Evolutionary conservation across 30 jellyfish, hydroid and myxozoan genomes (phyloP).

Genomic region (Nemopilema nomurai): DNA sequence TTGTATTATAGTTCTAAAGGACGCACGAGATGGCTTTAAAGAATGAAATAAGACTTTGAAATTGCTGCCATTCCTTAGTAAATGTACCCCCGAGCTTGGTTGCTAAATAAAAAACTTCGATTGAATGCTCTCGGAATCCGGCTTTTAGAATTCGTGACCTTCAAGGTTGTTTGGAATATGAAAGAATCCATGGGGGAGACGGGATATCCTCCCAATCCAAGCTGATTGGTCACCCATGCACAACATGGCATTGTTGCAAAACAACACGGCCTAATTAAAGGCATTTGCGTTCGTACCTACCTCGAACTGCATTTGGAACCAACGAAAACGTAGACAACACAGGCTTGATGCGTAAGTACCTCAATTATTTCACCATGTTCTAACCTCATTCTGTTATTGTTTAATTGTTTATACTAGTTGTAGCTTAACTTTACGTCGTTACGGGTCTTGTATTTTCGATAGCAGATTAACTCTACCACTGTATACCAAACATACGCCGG

Average conservation of each 20-base stretch:
- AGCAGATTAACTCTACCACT: no score
- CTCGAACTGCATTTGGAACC: no score
- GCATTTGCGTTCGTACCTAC: not conserved
- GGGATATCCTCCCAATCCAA: not conserved
- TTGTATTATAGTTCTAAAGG: not conserved
- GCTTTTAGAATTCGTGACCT: not conserved
- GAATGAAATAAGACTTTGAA: not conserved
- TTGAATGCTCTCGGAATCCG: not conserved
- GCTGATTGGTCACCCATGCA: not conserved
- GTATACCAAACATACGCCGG: no score
- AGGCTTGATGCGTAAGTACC: no score
- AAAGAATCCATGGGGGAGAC: not conserved
- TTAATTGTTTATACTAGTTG: no score
- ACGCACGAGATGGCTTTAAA: not conserved
- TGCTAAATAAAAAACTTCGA: not conserved
- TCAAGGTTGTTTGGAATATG: not conserved
- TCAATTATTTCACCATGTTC: no score
- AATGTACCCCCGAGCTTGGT: not conserved
- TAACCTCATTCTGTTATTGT: no score
- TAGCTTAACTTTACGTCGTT: no score
- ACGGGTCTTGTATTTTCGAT: no score
- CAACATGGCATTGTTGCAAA: not conserved
- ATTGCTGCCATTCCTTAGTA: not conserved
- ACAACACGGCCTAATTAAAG: not conserved
- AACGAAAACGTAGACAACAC: no score